A percentile compares a stretch with the other conserved stretches of the same genome.
Evolutionary conservation across 2,888 invertebrate species (phyloP).

Genomic region (Ornithoptera priamus): DNA sequence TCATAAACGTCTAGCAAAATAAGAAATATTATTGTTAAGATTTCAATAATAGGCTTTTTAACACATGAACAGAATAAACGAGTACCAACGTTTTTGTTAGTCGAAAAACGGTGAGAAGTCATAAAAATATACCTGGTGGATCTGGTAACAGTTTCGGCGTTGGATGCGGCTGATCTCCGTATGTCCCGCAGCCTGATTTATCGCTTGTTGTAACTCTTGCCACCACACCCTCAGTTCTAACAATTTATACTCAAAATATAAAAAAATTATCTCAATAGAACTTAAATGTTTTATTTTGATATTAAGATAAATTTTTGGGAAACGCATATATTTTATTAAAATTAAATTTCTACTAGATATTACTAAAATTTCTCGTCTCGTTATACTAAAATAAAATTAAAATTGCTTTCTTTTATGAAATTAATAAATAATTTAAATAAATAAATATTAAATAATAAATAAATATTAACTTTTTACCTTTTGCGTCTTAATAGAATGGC

Average conservation of each 20-base stretch:
- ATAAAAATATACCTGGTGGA: constrained; percentile 58
- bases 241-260: background rate
- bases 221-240: constrained; percentile 60
- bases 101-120: no score
- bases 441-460: no score
- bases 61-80: background rate
- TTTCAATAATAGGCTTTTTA: no score
- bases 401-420: background rate
- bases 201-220: constrained; percentile 65
- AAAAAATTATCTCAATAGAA: background rate
- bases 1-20: constrained; percentile 80
- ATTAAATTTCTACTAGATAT: background rate
- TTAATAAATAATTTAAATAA: constrained; percentile 13
- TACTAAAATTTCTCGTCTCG: no score
- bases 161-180: constrained; percentile 68
- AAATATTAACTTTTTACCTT: constrained; percentile 47
- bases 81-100: background rate
- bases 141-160: constrained; percentile 70
- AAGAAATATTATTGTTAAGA: background rate
- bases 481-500: constrained; percentile 79
- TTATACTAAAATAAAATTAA: background rate
- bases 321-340: background rate
- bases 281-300: background rate
- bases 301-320: background rate
- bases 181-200: constrained; percentile 67